phyloP scores from a whole-genome alignment of 2,888 invertebrate species.

The Oxycera nigricornis region DNA sequence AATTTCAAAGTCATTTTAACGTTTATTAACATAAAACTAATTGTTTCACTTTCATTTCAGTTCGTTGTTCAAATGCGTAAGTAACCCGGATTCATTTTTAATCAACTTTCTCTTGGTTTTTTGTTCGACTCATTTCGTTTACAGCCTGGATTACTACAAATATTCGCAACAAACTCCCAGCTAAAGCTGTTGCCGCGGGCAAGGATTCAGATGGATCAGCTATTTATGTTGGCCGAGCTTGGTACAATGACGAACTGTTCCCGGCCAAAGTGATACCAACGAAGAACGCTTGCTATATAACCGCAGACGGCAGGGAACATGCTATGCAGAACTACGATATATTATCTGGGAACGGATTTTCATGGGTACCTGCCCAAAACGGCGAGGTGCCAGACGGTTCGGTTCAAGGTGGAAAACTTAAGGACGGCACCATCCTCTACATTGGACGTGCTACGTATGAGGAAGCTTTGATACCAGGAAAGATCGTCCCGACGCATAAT shows the following conservation, averaged over 20 bases:
- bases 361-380: slow-evolving; percentile 59
- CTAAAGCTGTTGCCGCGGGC: slow-evolving; percentile 42
- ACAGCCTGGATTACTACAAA: slow-evolving; percentile 33
- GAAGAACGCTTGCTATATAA: slow-evolving; percentile 63
- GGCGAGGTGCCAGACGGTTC: slow-evolving; percentile 64
- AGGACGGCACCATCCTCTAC: slow-evolving; percentile 65
- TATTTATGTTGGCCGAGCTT: slow-evolving; percentile 52
- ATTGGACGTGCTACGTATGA: slow-evolving; percentile 66
- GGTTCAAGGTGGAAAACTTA: slow-evolving; percentile 62
- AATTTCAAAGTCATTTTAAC: not conserved
- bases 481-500: slow-evolving; percentile 66
- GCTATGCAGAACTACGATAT: slow-evolving; percentile 61
- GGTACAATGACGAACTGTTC: slow-evolving; percentile 62
- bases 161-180: slow-evolving; percentile 21
- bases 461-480: slow-evolving; percentile 67
- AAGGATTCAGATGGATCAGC: slow-evolving; percentile 46
- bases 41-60: slow-evolving; percentile 59
- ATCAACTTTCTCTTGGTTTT: not conserved
- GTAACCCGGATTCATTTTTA: not conserved
- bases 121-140: not conserved
- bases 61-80: not conserved
- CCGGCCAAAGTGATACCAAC: slow-evolving; percentile 65
- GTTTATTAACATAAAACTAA: slow-evolving; percentile 58
- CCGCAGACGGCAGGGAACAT: slow-evolving; percentile 63
- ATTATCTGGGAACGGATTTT: slow-evolving; percentile 58